Evolutionary conservation across 2,888 invertebrate species (phyloP).

Genomic region (Lottia scabra): DNA sequence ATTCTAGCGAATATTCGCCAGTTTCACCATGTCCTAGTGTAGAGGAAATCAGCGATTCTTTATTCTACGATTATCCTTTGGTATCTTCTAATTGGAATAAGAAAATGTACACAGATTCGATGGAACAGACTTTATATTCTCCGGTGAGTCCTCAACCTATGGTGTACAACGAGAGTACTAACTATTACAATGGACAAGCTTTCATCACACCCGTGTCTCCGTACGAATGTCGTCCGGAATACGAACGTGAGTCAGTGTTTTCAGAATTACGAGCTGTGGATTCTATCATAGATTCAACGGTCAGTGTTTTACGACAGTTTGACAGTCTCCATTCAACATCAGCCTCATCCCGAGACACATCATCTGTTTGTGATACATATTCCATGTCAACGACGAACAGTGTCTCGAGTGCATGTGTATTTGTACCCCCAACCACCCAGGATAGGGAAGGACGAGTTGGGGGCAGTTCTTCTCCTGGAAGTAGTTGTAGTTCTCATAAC

Average conservation of each 20-base stretch:
- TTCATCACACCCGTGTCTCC: background rate
- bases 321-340: background rate
- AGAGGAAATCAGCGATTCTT: background rate
- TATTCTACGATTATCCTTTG: background rate
- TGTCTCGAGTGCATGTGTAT: background rate
- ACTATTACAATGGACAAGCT: background rate
- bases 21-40: background rate
- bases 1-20: background rate
- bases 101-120: background rate
- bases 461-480: constrained; percentile 17
- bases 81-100: background rate
- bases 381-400: background rate
- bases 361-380: background rate
- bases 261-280: background rate
- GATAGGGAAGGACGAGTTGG: background rate
- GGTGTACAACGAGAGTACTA: background rate
- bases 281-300: constrained; percentile 1
- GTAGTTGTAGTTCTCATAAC: background rate
- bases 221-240: background rate
- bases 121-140: background rate
- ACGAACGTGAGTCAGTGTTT: background rate
- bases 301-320: background rate
- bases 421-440: background rate
- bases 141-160: background rate
- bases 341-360: background rate